Evolutionary conservation across 1,140 invertebrate genomes (phyloP).

Genomic region (Anastrepha obliqua): DNA sequence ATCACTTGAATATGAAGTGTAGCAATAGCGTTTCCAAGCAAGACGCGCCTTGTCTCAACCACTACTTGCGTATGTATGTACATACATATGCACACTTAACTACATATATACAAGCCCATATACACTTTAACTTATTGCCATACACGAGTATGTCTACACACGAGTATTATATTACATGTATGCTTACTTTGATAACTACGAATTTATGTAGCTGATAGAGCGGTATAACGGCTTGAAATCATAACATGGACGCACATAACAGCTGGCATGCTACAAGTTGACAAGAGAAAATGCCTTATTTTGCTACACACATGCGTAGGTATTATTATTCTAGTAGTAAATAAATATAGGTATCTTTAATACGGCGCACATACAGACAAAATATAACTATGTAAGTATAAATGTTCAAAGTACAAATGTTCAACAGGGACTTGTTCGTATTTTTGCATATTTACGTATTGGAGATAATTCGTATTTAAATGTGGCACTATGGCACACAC

Average conservation of each 20-base stretch:
- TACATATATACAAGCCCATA: background rate
- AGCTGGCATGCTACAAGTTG: slow-evolving; percentile 37
- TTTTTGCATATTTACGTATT: background rate
- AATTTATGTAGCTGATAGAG: background rate
- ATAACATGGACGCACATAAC: background rate
- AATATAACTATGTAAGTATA: too few species aligned
- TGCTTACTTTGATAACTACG: background rate
- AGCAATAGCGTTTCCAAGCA: slow-evolving; percentile 38
- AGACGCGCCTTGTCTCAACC: slow-evolving; percentile 43
- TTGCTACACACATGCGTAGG: slow-evolving; percentile 6
- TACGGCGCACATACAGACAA: too few species aligned
- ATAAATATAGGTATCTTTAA: background rate
- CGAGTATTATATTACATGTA: background rate
- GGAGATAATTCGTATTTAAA: background rate
- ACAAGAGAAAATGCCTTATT: background rate
- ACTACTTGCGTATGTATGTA: slow-evolving; percentile 15
- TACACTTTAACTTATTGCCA: too few species aligned
- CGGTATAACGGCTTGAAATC: too few species aligned
- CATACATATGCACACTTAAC: background rate
- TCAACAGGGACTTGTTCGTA: too few species aligned
- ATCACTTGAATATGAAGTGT: slow-evolving; percentile 39
- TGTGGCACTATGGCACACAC: background rate
- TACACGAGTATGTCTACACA: background rate
- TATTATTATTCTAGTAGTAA: background rate
- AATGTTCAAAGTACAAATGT: too few species aligned